Evolutionary conservation across 1,140 invertebrate genomes (phyloP), one percentile per base, ranked within the genome.

Genomic region (Apolygus lucorum): DNA sequence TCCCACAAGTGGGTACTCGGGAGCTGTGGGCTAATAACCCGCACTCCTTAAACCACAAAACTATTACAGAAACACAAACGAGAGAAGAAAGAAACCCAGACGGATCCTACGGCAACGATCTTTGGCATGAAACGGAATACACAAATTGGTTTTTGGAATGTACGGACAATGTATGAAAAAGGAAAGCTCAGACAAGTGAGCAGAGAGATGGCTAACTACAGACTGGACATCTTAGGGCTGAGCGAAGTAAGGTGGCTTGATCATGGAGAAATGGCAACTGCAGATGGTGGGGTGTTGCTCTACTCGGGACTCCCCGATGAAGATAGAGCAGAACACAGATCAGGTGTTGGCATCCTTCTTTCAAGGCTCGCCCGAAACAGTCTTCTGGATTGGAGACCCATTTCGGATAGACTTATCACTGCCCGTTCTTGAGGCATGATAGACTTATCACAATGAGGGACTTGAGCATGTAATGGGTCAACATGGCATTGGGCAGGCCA

Each of bases 171-270:
- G 17, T 2, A 28, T 21, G 27, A 71, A 28, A 68, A 2, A 1
- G 28, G 70, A 64, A 71, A 29, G 54, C 21, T 71, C 22, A 62
- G 1, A 63, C 22, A 71, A 63, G 28, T 71, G 21, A 28, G 13
- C 2, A 71, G 24, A 34, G 66, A 68, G 34, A 71, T 71, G 70
- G 26, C 28, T 14, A 68, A 62, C 13, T 68, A 71, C 52, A 68
- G 28, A 21, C 49, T 71, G 2, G 42, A 68, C 52, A 59, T 71
- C 24, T 22, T 71, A 8, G 70, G 70, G 0, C 28, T 68, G 8
- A 68, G 66, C 29, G 70, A 68, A 22, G 28, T 68, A 17, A 62
- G 70, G 34, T 70, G 69, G 69, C n/a, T 24, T 26, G 69, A 26
- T 11, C 49, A 24, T 67, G 69, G 64, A 67, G 29, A 70, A 52